phyloP scores from a whole-genome alignment of 2,113 vertebrate genomes.

The Psephotus haematonotus region DNA sequence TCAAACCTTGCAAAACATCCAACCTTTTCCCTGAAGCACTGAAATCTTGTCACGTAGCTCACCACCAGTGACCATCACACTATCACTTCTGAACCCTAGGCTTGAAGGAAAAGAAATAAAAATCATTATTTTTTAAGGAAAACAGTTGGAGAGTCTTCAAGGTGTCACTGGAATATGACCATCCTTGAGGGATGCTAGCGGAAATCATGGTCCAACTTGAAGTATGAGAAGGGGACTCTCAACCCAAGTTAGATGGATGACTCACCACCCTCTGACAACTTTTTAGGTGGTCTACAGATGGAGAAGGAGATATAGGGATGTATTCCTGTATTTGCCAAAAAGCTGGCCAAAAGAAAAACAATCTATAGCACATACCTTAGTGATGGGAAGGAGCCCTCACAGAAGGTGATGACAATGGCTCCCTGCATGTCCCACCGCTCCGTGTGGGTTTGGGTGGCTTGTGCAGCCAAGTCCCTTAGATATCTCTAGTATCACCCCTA shows the following conservation, averaged over 20 bases:
- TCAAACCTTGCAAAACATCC: not conserved
- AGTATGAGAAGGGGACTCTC: not conserved
- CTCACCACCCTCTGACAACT: not conserved
- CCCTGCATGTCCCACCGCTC: not conserved
- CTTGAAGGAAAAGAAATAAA: not conserved
- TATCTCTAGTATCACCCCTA: not conserved
- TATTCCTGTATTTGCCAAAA: not conserved
- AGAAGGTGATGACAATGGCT: not conserved
- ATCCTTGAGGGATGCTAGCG: rapidly evolving
- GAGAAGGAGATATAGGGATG: not conserved
- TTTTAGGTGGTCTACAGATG: not conserved
- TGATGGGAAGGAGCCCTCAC: not conserved
- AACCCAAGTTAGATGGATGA: not conserved
- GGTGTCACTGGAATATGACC: not conserved
- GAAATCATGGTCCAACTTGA: not conserved
- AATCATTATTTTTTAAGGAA: not conserved
- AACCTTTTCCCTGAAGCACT: not conserved
- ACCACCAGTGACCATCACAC: not conserved
- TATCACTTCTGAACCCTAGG: not conserved
- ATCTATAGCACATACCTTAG: not conserved
- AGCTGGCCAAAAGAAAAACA: not conserved
- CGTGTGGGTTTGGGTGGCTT: rapidly evolving
- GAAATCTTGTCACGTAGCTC: not conserved
- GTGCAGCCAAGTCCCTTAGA: not conserved
- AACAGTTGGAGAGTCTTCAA: not conserved